Conservation (phyloP, 2,113 vertebrate genomes). For the Rhinopomastus cyanomelas region DNA sequence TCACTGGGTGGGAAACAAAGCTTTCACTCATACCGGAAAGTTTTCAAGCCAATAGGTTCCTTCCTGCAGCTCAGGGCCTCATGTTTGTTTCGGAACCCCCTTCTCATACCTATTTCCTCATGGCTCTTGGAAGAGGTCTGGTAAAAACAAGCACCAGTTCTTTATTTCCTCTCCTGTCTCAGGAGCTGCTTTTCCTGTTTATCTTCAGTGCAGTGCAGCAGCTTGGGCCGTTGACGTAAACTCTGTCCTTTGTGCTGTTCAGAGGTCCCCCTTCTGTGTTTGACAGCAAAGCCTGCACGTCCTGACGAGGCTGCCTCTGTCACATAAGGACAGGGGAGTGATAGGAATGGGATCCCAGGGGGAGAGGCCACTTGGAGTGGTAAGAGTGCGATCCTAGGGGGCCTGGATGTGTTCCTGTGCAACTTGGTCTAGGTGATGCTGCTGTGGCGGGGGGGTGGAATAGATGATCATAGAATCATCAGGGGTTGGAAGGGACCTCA, state of each 20-base stretch:
- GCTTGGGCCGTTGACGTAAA: slow-evolving; percentile 21
- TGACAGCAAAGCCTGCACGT: not conserved
- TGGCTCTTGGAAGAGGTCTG: not conserved
- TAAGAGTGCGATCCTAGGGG: too few species aligned
- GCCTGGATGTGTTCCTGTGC: too few species aligned
- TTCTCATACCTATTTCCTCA: not conserved
- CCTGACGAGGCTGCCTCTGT: not conserved
- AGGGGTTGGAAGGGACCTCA: too few species aligned
- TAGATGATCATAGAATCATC: too few species aligned
- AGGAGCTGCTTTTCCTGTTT: slow-evolving; percentile 60
- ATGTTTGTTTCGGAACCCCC: not conserved
- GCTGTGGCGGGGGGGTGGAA: too few species aligned
- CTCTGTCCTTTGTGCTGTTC: slow-evolving; percentile 24
- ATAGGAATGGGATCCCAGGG: not conserved
- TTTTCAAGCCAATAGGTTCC: slow-evolving; percentile 58
- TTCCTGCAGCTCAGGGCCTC: slow-evolving; percentile 32
- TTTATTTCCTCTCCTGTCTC: not conserved
- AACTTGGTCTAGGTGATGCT: too few species aligned
- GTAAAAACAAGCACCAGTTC: not conserved
- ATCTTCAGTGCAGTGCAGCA: not conserved
- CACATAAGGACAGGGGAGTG: not conserved
- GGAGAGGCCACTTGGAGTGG: too few species aligned
- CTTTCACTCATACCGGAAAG: slow-evolving; percentile 52
- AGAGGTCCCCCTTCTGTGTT: not conserved
- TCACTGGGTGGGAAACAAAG: slow-evolving; percentile 25